Base-by-base conservation (phyloP, 2,113 vertebrate species). In the Dasyprocta punctata region DNA sequence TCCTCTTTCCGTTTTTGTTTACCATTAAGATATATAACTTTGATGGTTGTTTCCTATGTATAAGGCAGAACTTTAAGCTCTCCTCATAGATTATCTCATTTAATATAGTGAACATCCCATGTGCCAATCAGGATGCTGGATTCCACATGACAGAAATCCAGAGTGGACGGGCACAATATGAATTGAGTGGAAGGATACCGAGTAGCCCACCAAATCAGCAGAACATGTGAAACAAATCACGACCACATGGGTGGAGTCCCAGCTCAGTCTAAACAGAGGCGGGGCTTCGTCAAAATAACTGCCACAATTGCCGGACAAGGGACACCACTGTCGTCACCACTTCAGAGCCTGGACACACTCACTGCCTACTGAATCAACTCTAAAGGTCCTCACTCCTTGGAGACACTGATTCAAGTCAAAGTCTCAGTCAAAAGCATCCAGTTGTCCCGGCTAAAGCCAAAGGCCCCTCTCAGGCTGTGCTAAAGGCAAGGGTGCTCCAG, bases 101-200 rank as follows among this genome's bases (percentile, higher is more conserved):
- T 47, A 41, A 65, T 58, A 38, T 49, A 58, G 52, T 28, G 22
- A 41, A 44, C 58, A 22, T 30, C 33, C n/a, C 12, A 26, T 0
- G 33, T 24, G 5, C 30, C 61, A 22, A 4, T 22, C 14, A 33
- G 52, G 63, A 65, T 60, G 75, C 36, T 69, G 91, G 28, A 71
- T 19, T 84, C 36, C 93, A 90, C 47, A 67, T 38, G 11, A 38
- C 3, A 80, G 54, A 93, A 90, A 84, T 61, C 54, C 84, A 80
- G 38, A 1, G 7, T 77, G 44, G 41, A 56, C n/a, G 22, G 19
- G 24, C 41, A 87, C 11, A 81, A 60, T 60, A 2, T 38, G 60
- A 38, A 69, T 33, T 49, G 47, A 41, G 4, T n/a, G 4, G 54
- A 49, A 61, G 75, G 54, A 1, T 84, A 9, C 5, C 26, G 54